phyloP scores from a whole-genome alignment of 2,113 vertebrate genomes.

The Oryzias curvinotus region DNA sequence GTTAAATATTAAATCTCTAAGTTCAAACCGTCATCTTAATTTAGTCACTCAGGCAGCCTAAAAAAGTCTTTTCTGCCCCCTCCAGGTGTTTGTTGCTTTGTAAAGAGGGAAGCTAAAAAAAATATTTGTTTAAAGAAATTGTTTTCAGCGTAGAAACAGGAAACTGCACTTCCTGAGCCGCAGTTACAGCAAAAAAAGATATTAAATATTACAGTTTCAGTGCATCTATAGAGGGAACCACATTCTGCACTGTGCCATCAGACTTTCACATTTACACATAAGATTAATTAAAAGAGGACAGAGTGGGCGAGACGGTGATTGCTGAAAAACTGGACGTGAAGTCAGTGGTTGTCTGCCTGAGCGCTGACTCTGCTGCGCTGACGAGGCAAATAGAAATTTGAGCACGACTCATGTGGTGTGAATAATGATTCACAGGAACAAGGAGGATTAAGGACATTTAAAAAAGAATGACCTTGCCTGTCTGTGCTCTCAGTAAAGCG shows the following conservation, averaged over 20 bases:
- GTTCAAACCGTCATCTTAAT: no score
- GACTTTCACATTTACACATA: slow-evolving; percentile 38
- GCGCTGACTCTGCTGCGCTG: background rate
- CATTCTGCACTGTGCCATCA: slow-evolving; percentile 5
- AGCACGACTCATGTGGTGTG: background rate
- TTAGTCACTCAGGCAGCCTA: no score
- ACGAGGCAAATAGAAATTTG: slow-evolving; percentile 9
- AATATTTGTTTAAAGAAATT: no score
- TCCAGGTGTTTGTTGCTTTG: no score
- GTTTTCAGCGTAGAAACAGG: background rate
- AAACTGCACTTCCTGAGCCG: background rate
- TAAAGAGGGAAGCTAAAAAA: no score
- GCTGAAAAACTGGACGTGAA: slow-evolving; percentile 14
- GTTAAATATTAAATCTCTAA: no score
- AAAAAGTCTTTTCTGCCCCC: no score
- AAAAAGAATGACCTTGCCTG: slow-evolving; percentile 1
- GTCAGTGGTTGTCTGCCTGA: slow-evolving; percentile 6
- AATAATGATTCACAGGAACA: slow-evolving; percentile 11
- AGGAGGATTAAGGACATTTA: slow-evolving; percentile 12
- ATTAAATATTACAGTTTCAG: background rate
- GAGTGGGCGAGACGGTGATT: slow-evolving; percentile 43
- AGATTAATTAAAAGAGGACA: slow-evolving; percentile 35
- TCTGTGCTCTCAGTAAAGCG: no score
- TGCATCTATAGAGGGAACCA: background rate
- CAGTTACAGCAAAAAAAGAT: no score